These are phyloP conservation scores for Struthio camelus DNA, from an alignment of 2,113 vertebrate genomes.

Conservation along the genomic window DNA sequence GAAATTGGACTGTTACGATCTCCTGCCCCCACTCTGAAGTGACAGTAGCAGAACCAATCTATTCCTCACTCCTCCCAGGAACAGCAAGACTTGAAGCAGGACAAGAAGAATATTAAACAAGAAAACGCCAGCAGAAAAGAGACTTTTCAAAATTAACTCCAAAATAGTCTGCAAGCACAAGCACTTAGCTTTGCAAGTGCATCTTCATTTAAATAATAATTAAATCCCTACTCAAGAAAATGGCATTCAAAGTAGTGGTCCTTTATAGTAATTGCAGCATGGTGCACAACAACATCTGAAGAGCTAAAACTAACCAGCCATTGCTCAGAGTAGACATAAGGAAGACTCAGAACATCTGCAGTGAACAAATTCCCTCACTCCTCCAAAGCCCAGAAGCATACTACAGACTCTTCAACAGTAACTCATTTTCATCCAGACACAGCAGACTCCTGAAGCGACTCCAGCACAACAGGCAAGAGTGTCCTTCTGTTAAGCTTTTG, in stretches of 20 bases:
- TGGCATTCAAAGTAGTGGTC: not conserved
- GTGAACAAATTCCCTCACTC: fast-evolving
- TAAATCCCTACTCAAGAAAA: not conserved
- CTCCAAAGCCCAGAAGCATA: too few relatives aligned
- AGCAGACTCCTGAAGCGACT: not conserved
- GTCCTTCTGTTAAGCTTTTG: not conserved
- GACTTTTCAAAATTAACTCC: not conserved
- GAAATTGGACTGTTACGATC: not conserved
- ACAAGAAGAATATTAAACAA: not conserved
- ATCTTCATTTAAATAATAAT: not conserved
- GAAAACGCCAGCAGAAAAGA: not conserved
- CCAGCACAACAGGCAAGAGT: fast-evolving
- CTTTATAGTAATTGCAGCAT: not conserved
- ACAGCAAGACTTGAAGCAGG: not conserved
- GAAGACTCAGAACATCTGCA: not conserved
- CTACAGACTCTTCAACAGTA: not conserved
- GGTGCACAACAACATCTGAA: not conserved
- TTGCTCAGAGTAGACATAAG: not conserved
- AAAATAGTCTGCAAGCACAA: not conserved
- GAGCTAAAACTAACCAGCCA: not conserved
- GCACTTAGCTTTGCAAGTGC: not conserved
- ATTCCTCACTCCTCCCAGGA: not conserved
- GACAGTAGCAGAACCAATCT: not conserved
- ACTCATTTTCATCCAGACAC: not conserved
- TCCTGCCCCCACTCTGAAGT: not conserved